Evolutionary conservation across 2,113 vertebrate species (phyloP).

Genomic region (Lepus europaeus): DNA sequence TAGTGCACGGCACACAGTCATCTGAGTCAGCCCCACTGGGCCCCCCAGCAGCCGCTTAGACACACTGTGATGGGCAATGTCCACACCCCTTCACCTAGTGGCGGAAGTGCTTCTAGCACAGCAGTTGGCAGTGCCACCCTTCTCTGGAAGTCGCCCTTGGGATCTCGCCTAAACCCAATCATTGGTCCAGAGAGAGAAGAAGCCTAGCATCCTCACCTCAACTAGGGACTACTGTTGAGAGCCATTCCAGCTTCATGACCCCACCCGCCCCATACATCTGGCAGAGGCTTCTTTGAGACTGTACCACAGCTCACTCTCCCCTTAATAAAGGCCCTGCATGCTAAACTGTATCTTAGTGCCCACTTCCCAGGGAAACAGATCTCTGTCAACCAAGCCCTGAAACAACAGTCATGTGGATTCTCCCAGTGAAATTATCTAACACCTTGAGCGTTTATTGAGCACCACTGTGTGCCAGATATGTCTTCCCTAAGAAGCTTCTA

Average conservation of each 20-base stretch:
- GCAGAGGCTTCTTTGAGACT: neutral
- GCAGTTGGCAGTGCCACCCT: neutral
- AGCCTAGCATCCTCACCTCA: neutral
- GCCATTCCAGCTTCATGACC: neutral
- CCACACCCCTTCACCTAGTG: neutral
- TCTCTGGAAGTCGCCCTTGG: neutral
- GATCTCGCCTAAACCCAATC: neutral
- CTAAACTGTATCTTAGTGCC: neutral
- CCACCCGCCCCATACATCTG: too few species aligned
- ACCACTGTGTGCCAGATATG: neutral
- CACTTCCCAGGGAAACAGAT: neutral
- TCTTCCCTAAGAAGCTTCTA: neutral
- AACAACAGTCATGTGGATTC: neutral
- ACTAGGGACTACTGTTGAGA: neutral
- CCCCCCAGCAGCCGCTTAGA: neutral
- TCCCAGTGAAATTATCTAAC: neutral
- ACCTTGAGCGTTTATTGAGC: neutral
- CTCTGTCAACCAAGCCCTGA: neutral
- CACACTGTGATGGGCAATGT: fast-evolving
- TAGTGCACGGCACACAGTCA: neutral
- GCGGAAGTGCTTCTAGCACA: neutral
- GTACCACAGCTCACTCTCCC: fast-evolving
- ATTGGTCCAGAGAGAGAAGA: neutral
- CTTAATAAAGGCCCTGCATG: neutral
- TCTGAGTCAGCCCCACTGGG: neutral